These are phyloP conservation scores for Euproctis similis DNA, from an alignment of 2,888 invertebrate genomes.

Conservation along the genomic window DNA sequence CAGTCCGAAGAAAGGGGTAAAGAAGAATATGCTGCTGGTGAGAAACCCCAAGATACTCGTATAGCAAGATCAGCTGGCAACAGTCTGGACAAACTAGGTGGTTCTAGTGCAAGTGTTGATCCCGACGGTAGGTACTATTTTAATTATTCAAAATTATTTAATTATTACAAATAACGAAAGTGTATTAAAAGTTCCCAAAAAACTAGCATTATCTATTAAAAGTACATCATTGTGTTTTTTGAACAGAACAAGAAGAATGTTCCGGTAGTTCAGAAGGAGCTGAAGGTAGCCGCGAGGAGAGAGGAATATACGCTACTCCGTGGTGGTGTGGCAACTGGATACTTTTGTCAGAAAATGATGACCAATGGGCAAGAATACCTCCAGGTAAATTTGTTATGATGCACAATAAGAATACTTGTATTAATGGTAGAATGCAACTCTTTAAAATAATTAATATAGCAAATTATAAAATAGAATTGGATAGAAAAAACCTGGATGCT, in stretches of 20 bases:
- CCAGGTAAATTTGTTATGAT: conserved; percentile 51
- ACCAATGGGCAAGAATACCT: conserved; percentile 64
- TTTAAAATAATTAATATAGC: no score
- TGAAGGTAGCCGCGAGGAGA: conserved; percentile 74
- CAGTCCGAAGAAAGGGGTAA: conserved; percentile 85
- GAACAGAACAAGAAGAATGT: conserved; percentile 74
- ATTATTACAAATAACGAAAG: not conserved
- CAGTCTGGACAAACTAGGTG: conserved; percentile 80
- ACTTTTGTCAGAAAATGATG: conserved; percentile 56
- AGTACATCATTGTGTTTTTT: not conserved
- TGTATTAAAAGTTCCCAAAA: not conserved
- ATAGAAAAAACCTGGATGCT: no score
- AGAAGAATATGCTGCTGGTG: conserved; percentile 75
- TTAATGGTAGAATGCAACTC: no score
- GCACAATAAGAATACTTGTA: no score
- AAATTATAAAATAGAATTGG: no score
- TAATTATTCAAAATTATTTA: not conserved
- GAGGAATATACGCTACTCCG: conserved; percentile 86
- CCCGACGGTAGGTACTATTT: conserved; percentile 57
- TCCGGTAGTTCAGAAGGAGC: conserved; percentile 67
- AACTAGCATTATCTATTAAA: no score
- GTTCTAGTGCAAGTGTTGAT: conserved; percentile 80
- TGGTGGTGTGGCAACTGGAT: conserved; percentile 88
- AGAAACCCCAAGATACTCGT: conserved; percentile 66
- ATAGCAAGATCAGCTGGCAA: conserved; percentile 84